phyloP scores from a whole-genome alignment of 2,888 invertebrate species.

The Protula sp. region DNA sequence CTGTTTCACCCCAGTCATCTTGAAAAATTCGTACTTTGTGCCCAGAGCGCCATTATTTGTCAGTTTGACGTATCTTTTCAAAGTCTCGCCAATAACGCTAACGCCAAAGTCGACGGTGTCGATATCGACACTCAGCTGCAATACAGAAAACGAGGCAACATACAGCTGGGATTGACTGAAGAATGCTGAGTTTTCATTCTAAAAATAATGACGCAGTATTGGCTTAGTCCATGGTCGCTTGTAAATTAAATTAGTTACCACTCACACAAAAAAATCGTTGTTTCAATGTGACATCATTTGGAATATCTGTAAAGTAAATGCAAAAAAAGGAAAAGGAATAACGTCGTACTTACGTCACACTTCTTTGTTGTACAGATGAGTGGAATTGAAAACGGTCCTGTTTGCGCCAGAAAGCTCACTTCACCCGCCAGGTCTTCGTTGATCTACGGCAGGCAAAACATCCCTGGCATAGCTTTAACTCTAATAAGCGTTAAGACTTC shows the following conservation, averaged over 20 bases:
- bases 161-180: too few relatives aligned
- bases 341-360: slow-evolving; percentile 46
- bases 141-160: too few relatives aligned
- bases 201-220: too few relatives aligned
- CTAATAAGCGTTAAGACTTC: too few relatives aligned
- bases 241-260: too few relatives aligned
- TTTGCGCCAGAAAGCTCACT: slow-evolving; percentile 51
- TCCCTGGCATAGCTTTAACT: too few relatives aligned
- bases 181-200: too few relatives aligned
- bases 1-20: slow-evolving; percentile 39
- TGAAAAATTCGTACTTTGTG: slow-evolving; percentile 48
- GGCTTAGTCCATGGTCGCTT: too few relatives aligned
- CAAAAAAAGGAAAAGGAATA: too few relatives aligned
- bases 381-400: slow-evolving; percentile 51
- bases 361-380: slow-evolving; percentile 51
- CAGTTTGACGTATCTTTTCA: slow-evolving; percentile 43
- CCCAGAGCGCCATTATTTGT: slow-evolving; percentile 51
- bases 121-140: slow-evolving; percentile 45
- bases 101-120: slow-evolving; percentile 48
- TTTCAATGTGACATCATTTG: too few relatives aligned
- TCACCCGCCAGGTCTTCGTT: slow-evolving; percentile 51
- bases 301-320: too few relatives aligned
- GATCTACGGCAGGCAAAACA: slow-evolving; percentile 32
- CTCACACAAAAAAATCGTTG: too few relatives aligned
- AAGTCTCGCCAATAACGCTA: slow-evolving; percentile 51